Evolutionary conservation across 2,797 vertebrate species (phyloP).

Genomic region (Argya squamiceps): DNA sequence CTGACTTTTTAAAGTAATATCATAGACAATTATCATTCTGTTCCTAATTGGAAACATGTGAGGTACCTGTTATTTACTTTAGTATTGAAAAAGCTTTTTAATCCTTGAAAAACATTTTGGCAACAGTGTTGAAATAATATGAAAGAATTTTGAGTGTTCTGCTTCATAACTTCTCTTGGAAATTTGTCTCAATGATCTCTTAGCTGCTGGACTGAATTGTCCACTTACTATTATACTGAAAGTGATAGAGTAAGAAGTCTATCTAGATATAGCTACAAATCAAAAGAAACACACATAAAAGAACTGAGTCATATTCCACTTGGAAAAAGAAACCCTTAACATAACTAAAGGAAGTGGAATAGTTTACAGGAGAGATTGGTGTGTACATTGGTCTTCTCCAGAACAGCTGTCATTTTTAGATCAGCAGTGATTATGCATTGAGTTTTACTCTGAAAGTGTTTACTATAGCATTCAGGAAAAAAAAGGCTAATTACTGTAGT

Average conservation of each 20-base stretch:
- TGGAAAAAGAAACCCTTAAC: neutral
- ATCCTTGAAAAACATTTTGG: constrained; percentile 11
- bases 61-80: neutral
- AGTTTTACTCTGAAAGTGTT: constrained; percentile 55
- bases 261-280: neutral
- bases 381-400: constrained; percentile 13
- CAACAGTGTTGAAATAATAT: neutral
- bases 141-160: neutral
- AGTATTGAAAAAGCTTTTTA: neutral
- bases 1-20: neutral
- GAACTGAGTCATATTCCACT: constrained; percentile 3
- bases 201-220: neutral
- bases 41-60: neutral
- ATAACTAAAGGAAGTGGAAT: neutral
- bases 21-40: neutral
- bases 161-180: neutral
- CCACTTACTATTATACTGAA: neutral
- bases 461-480: constrained; percentile 32
- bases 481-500: constrained; percentile 52
- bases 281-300: constrained; percentile 13
- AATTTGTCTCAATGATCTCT: neutral
- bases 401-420: constrained; percentile 57
- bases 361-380: constrained; percentile 14
- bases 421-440: constrained; percentile 38
- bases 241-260: neutral